Percentiles rank a stretch among this genome's conserved stretches.
phyloP scores from a whole-genome alignment of 1,140 invertebrate genomes.

The Drosophila littoralis region DNA sequence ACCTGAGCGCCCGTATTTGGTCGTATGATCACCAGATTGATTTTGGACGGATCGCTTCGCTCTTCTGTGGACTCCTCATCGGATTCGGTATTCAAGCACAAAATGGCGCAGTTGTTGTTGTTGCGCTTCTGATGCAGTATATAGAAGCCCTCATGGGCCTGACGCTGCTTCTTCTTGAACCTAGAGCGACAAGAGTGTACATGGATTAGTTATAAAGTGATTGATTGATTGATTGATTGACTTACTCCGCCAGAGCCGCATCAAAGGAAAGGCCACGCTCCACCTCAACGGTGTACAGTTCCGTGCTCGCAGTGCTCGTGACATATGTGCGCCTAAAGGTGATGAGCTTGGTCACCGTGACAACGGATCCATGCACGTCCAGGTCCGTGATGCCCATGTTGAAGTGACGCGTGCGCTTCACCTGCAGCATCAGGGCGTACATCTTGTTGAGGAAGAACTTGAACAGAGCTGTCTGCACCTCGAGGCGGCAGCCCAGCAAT shows the following conservation, averaged over 20 bases:
- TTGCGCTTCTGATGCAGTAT: constrained; percentile 44
- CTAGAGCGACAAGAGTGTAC: background rate
- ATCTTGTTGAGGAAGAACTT: constrained; percentile 98
- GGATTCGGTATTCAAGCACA: constrained; percentile 38
- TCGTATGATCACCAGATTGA: constrained; percentile 53
- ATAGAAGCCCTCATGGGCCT: constrained; percentile 60
- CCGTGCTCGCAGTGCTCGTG: constrained; percentile 94
- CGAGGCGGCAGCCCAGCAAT: constrained; percentile 98
- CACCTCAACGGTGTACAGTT: constrained; percentile 95
- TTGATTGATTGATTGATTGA: background rate
- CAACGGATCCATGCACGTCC: constrained; percentile 94
- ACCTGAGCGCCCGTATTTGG: constrained; percentile 68
- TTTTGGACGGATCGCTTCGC: constrained; percentile 11
- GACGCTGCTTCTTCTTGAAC: constrained; percentile 36
- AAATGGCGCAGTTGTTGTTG: constrained; percentile 55
- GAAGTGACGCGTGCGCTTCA: constrained; percentile 91
- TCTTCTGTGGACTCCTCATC: background rate
- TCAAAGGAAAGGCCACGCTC: constrained; percentile 95
- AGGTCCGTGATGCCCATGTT: constrained; percentile 96
- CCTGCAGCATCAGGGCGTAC: constrained; percentile 92
- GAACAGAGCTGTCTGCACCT: constrained; percentile 97
- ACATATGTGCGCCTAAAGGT: constrained; percentile 93
- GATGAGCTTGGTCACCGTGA: constrained; percentile 90
- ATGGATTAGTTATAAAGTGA: background rate
- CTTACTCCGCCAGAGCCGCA: constrained; percentile 89